These are phyloP conservation scores for Caenorhabditis zanzibari DNA, from an alignment of 2,888 invertebrate genomes.

Conservation along the genomic window DNA sequence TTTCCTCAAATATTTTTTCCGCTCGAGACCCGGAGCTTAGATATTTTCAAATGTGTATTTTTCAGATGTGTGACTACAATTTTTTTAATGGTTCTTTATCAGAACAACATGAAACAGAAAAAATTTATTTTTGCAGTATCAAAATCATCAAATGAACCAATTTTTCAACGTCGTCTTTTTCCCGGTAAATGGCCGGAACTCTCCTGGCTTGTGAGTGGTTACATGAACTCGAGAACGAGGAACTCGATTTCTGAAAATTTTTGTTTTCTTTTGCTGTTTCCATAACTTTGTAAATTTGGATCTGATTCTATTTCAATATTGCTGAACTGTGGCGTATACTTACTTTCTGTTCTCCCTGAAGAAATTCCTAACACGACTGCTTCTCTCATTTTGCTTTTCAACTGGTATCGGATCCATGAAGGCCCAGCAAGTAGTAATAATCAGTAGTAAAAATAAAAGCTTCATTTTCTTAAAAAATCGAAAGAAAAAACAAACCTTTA, in stretches of 20 bases:
- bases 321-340: background rate
- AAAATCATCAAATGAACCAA: background rate
- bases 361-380: background rate
- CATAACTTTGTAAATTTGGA: background rate
- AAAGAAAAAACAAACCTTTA: background rate
- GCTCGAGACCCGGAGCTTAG: too few relatives aligned
- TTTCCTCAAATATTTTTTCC: too few relatives aligned
- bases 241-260: background rate
- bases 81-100: too few relatives aligned
- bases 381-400: background rate
- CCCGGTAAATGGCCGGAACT: background rate
- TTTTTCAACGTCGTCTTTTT: background rate
- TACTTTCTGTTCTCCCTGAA: background rate
- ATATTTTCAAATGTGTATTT: too few relatives aligned
- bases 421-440: background rate
- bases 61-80: too few relatives aligned
- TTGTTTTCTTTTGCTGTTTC: too few relatives aligned
- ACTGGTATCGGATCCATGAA: background rate
- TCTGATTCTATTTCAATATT: background rate
- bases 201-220: background rate
- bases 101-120: background rate
- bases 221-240: constrained; percentile 1
- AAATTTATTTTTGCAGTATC: background rate
- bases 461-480: background rate
- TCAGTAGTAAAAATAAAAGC: background rate